Conservation (phyloP, 1,140 invertebrate genomes). For the Solenopsis fugax region DNA sequence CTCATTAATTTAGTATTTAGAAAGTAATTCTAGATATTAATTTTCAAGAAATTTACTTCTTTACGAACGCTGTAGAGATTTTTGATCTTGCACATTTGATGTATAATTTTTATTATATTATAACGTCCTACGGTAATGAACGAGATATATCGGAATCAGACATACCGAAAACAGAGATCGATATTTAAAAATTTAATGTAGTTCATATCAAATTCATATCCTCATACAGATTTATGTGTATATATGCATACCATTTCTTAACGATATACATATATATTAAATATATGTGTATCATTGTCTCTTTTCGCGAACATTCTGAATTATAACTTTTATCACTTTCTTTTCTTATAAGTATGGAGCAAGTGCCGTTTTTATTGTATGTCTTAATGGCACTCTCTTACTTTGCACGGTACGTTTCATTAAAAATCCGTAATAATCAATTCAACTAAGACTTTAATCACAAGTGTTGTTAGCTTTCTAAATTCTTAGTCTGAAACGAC, state of each 20-base stretch:
- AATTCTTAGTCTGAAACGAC: constrained; percentile 63
- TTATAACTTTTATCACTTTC: constrained; percentile 53
- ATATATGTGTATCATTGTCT: constrained; percentile 51
- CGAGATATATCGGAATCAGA: constrained; percentile 17
- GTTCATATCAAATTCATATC: constrained; percentile 55
- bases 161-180: constrained; percentile 26
- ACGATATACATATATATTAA: not conserved
- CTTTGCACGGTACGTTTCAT: constrained; percentile 33
- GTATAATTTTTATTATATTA: constrained; percentile 12
- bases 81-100: constrained; percentile 46
- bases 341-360: constrained; percentile 37
- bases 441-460: constrained; percentile 62
- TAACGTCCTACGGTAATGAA: constrained; percentile 16
- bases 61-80: constrained; percentile 24
- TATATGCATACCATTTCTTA: not conserved
- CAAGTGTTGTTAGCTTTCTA: constrained; percentile 26
- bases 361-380: constrained; percentile 35
- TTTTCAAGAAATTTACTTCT: constrained; percentile 2
- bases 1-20: not conserved
- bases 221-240: constrained; percentile 44
- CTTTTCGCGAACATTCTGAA: constrained; percentile 22
- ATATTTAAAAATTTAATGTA: constrained; percentile 52
- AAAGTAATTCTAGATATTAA: constrained; percentile 25
- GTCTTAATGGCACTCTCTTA: not conserved
- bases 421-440: constrained; percentile 59